Evolutionary conservation across 2,113 vertebrate species (phyloP).

Genomic region (Malurus cyaneus): DNA sequence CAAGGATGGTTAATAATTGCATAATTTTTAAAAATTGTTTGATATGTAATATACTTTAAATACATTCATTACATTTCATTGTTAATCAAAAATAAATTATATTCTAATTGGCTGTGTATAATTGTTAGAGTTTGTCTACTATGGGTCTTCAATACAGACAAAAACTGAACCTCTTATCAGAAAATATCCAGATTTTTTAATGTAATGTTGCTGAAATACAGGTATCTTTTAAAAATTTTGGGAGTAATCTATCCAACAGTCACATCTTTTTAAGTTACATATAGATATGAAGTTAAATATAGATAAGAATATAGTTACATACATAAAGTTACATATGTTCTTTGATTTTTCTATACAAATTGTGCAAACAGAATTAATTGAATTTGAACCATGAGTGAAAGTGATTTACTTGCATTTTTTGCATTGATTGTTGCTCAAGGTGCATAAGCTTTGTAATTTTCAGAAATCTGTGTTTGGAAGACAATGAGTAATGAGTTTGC

Average conservation of each 20-base stretch:
- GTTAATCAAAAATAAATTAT: neutral
- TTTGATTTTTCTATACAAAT: neutral
- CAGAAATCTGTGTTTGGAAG: neutral
- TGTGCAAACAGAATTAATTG: neutral
- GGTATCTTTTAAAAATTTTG: neutral
- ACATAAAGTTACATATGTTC: neutral
- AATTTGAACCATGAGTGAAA: neutral
- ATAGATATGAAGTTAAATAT: neutral
- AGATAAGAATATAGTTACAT: neutral
- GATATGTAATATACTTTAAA: neutral
- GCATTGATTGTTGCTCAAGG: neutral
- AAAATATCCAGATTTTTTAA: neutral
- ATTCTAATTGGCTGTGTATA: neutral
- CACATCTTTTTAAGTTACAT: neutral
- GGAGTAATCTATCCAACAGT: neutral
- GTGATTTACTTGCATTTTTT: neutral
- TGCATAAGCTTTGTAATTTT: neutral
- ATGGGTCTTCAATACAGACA: neutral
- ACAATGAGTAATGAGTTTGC: neutral
- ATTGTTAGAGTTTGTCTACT: neutral
- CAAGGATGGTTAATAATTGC: neutral
- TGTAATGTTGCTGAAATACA: neutral
- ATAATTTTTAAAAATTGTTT: neutral
- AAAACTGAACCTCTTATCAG: neutral
- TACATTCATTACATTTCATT: neutral